Evolutionary conservation across 1,140 invertebrate species (phyloP).

Genomic region (Mya arenaria): DNA sequence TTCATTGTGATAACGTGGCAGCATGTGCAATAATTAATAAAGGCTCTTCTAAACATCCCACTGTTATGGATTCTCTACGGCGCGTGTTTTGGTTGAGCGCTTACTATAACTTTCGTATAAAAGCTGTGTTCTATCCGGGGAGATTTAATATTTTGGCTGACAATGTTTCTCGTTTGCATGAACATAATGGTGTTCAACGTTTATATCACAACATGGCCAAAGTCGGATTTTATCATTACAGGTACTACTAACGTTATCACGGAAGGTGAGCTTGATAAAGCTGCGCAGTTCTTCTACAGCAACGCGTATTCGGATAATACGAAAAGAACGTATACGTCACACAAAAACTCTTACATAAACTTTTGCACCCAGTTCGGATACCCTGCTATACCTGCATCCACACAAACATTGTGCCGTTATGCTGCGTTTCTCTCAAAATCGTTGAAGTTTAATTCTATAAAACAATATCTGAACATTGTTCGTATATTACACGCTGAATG

Average conservation of each 20-base stretch:
- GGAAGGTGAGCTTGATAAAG: not conserved
- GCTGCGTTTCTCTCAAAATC: not conserved
- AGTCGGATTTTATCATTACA: slow-evolving; percentile 14
- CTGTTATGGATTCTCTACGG: not conserved
- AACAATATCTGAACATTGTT: slow-evolving; percentile 17
- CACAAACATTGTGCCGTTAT: slow-evolving; percentile 9
- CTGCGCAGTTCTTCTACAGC: not conserved
- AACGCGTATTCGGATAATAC: slow-evolving; percentile 1
- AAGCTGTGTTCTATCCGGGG: slow-evolving; percentile 2
- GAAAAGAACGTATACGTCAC: not conserved
- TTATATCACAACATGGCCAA: not conserved
- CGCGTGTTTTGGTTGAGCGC: slow-evolving; percentile 4
- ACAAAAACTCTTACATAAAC: not conserved
- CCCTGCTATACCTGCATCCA: not conserved
- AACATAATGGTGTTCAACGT: not conserved
- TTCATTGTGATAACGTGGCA: slow-evolving; percentile 6
- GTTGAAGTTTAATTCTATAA: slow-evolving; percentile 7
- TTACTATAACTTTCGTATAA: slow-evolving; percentile 4
- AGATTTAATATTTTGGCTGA: slow-evolving; percentile 8
- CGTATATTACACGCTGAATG: not conserved
- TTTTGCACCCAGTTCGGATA: not conserved
- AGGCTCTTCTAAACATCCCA: not conserved
- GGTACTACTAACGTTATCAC: not conserved
- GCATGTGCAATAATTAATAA: slow-evolving; percentile 23
- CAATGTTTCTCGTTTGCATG: not conserved